phyloP scores from a whole-genome alignment of 2,888 invertebrate species.

The Cephus pulcher region DNA sequence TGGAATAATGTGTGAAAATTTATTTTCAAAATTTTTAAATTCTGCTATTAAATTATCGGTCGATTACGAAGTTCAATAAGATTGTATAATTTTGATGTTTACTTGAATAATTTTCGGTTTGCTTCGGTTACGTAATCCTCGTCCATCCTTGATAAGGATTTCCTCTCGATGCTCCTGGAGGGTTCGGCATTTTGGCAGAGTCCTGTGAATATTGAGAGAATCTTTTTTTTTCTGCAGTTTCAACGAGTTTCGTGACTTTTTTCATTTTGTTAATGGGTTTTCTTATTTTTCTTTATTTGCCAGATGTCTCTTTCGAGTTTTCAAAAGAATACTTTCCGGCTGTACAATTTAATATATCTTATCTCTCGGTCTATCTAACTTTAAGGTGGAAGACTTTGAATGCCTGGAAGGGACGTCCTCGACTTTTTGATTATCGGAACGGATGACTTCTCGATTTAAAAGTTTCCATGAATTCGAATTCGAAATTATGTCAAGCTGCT shows the following conservation, averaged over 20 bases:
- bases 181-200: slow-evolving; percentile 49
- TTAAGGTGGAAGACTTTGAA: not conserved
- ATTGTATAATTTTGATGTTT: slow-evolving; percentile 13
- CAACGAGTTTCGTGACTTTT: not conserved
- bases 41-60: not conserved
- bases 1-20: not conserved
- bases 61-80: not conserved
- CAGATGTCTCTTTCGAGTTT: too few relatives aligned
- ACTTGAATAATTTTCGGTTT: slow-evolving; percentile 30
- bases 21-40: not conserved
- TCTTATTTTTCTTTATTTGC: not conserved
- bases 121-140: slow-evolving; percentile 27
- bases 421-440: not conserved
- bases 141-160: slow-evolving; percentile 33
- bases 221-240: slow-evolving; percentile 2
- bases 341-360: not conserved
- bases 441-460: not conserved
- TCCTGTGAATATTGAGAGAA: slow-evolving; percentile 31
- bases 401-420: not conserved
- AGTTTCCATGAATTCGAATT: not conserved
- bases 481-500: not conserved
- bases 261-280: slow-evolving; percentile 6
- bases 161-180: slow-evolving; percentile 21
- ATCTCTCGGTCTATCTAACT: not conserved
- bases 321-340: not conserved